These are phyloP conservation scores for Tineola bisselliella DNA, from an alignment of 2,888 invertebrate species.

Conservation along the genomic window DNA sequence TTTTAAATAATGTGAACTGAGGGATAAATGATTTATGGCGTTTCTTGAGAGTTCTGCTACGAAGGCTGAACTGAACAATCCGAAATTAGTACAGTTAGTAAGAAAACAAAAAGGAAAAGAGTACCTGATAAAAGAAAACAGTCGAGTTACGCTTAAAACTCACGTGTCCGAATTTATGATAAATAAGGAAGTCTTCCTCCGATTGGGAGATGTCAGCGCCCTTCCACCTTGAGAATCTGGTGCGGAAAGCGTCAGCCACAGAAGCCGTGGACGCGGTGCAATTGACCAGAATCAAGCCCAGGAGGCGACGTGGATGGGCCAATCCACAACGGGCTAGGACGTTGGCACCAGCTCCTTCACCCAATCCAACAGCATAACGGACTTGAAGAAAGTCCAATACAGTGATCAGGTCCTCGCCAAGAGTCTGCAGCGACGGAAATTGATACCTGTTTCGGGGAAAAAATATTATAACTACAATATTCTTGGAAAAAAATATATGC, in stretches of 20 bases:
- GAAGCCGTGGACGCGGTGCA: conserved; percentile 88
- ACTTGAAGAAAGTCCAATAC: conserved; percentile 85
- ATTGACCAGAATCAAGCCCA: conserved; percentile 86
- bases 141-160: conserved; percentile 59
- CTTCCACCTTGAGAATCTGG: conserved; percentile 86
- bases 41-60: neutral
- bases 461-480: too few species aligned
- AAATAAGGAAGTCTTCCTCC: conserved; percentile 86
- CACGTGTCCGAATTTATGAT: conserved; percentile 93
- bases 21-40: neutral
- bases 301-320: conserved; percentile 78
- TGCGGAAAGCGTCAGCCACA: conserved; percentile 86
- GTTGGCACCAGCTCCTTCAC: conserved; percentile 90
- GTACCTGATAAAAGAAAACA: conserved; percentile 49
- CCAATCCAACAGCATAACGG: conserved; percentile 84
- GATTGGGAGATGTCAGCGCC: conserved; percentile 86
- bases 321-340: conserved; percentile 85
- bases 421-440: conserved; percentile 82
- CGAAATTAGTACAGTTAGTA: conserved; percentile 14
- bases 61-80: conserved; percentile 15
- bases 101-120: conserved; percentile 26
- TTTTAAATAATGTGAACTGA: too few species aligned
- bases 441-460: conserved; percentile 71
- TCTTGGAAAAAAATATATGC: too few species aligned
- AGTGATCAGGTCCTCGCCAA: conserved; percentile 84